phyloP scores from a whole-genome alignment of 2,797 vertebrate genomes.

The Lutra lutra region DNA sequence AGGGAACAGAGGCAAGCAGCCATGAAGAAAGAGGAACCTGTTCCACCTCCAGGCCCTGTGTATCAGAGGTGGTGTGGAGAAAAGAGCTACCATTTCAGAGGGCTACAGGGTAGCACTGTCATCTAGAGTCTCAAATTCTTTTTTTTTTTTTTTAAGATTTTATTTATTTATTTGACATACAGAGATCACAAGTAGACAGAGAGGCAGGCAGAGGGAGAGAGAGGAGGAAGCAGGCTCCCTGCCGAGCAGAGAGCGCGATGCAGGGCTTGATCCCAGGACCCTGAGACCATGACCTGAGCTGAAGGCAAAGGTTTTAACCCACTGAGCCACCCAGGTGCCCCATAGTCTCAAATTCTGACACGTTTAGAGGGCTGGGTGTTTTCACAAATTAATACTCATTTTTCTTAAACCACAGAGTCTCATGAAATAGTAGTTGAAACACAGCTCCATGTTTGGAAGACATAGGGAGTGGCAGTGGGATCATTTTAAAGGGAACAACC shows the following conservation, averaged over 20 bases:
- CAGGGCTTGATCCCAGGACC: no score
- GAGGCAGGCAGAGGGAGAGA: no score
- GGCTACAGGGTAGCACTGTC: background rate
- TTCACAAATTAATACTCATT: background rate
- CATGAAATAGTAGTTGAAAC: background rate
- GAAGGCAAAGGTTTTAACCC: no score
- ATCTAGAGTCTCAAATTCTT: background rate
- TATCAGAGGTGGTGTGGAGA: background rate
- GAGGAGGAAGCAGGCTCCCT: no score
- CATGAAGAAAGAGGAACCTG: background rate
- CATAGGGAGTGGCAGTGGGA: background rate
- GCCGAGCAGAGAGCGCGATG: no score
- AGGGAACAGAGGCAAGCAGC: background rate
- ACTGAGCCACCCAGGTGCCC: no score
- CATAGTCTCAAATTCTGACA: background rate
- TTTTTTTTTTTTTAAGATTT: no score
- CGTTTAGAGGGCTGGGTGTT: background rate
- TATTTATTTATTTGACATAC: no score
- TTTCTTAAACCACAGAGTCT: background rate
- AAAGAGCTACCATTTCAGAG: background rate
- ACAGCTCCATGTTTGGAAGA: background rate
- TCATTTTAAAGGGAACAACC: background rate
- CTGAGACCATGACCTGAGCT: no score
- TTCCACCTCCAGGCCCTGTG: background rate
- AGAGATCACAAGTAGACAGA: no score